Conservation (phyloP, 2,113 vertebrate species). For the Pachycephala philippinensis region DNA sequence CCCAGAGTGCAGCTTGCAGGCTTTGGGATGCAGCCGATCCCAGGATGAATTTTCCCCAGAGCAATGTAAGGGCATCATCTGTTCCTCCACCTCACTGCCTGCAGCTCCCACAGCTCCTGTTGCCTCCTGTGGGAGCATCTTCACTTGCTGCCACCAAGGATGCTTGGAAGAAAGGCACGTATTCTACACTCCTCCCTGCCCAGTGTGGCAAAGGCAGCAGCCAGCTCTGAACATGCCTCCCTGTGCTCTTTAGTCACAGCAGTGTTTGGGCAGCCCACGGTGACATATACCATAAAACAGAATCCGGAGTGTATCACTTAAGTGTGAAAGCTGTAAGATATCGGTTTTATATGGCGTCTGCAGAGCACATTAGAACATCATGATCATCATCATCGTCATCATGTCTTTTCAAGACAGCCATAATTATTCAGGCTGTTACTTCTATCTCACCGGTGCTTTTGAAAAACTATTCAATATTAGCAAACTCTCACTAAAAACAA, state of each 20-base stretch:
- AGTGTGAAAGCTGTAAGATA: slow-evolving; percentile 19
- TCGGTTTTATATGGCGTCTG: slow-evolving; percentile 22
- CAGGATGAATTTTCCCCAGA: neutral
- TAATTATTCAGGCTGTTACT: slow-evolving; percentile 15
- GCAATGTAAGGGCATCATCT: neutral
- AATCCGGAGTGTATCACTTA: neutral
- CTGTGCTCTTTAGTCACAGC: neutral
- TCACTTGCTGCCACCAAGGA: neutral
- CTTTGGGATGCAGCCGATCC: neutral
- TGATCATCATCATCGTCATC: neutral
- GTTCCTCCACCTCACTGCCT: neutral
- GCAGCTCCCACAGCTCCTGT: neutral
- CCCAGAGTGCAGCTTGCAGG: neutral
- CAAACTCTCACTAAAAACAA: slow-evolving; percentile 17
- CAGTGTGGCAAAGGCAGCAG: accelerated
- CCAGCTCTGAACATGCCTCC: neutral
- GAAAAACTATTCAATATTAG: slow-evolving; percentile 31
- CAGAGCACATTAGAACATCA: slow-evolving; percentile 36
- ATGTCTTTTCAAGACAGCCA: neutral
- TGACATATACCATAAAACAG: neutral
- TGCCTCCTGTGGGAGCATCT: neutral
- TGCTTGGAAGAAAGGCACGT: neutral
- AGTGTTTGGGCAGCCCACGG: neutral
- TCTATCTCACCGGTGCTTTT: neutral
- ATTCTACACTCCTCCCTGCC: too few relatives aligned